Percentiles rank a stretch among this genome's conserved stretches.
These are phyloP conservation scores for Cephus sareptanus DNA, from an alignment of 2,888 invertebrate genomes.

Conservation along the genomic window DNA sequence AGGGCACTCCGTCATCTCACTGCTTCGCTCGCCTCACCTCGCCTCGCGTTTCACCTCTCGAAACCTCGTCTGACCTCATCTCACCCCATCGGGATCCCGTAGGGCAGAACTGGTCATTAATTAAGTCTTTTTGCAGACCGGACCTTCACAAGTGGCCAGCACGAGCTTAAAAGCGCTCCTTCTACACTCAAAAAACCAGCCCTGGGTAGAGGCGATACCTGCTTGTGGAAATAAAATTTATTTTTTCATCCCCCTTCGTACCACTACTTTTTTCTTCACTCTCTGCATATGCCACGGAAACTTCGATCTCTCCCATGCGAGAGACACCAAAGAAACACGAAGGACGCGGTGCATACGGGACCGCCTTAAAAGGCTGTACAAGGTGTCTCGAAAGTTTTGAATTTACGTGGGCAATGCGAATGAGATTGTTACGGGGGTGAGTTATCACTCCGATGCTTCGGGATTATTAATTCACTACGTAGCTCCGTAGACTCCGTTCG, in stretches of 20 bases:
- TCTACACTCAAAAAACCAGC: neutral
- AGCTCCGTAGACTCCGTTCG: neutral
- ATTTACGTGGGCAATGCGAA: neutral
- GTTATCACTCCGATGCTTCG: neutral
- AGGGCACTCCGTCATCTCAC: constrained; percentile 66
- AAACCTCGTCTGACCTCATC: constrained; percentile 25
- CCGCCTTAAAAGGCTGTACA: neutral
- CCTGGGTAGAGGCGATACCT: neutral
- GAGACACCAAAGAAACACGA: neutral
- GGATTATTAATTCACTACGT: neutral
- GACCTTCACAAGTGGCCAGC: constrained; percentile 61
- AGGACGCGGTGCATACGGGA: neutral
- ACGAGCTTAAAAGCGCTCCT: constrained; percentile 51
- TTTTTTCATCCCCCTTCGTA: neutral
- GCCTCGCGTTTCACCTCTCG: constrained; percentile 38
- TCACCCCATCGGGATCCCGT: constrained; percentile 44
- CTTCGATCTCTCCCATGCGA: too few species aligned
- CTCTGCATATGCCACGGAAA: neutral
- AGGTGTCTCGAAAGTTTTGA: neutral
- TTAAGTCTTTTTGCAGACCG: constrained; percentile 65
- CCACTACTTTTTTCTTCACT: neutral
- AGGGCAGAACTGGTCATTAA: constrained; percentile 62
- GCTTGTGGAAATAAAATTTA: neutral
- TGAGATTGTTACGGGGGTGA: neutral
- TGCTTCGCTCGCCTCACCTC: constrained; percentile 56